A percentile compares a stretch with the other conserved stretches of the same genome.
These are phyloP conservation scores for Rhabditophanes sp. DNA, from an alignment of 2,888 invertebrate genomes.

Conservation along the genomic window DNA sequence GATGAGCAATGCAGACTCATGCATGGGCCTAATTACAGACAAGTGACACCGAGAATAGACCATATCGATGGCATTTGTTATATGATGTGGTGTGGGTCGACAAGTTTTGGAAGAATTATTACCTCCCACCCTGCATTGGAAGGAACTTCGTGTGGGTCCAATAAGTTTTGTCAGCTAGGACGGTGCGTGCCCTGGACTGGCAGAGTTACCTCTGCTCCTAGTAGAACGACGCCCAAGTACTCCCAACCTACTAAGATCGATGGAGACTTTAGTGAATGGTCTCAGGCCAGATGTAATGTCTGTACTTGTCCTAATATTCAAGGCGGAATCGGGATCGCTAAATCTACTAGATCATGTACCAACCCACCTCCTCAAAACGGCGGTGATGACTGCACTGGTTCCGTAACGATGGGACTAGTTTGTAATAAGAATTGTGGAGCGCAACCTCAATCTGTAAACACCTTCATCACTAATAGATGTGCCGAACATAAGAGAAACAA, in stretches of 20 bases:
- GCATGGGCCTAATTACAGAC: conserved; percentile 42
- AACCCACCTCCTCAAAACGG: conserved; percentile 40
- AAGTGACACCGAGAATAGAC: conserved; percentile 31
- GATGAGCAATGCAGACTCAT: conserved; percentile 40
- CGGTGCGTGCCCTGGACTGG: conserved; percentile 40
- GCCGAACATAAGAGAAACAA: conserved; percentile 32
- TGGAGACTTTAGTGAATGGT: conserved; percentile 41
- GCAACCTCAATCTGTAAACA: conserved; percentile 24
- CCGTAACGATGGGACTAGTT: conserved; percentile 25
- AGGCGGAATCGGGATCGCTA: conserved; percentile 20
- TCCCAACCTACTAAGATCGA: conserved; percentile 11
- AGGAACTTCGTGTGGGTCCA: conserved; percentile 39
- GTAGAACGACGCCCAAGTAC: conserved; percentile 1
- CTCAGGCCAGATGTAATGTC: conserved; percentile 22
- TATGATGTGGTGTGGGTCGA: conserved; percentile 45
- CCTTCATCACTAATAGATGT: conserved; percentile 36
- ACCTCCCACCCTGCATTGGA: conserved; percentile 43
- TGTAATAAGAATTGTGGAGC: conserved; percentile 26
- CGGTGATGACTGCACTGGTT: conserved; percentile 36
- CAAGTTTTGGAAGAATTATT: conserved; percentile 37
- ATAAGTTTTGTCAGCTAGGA: conserved; percentile 40
- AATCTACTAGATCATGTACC: conserved; percentile 24
- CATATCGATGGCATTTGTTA: conserved; percentile 26
- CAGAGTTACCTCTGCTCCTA: conserved; percentile 9
- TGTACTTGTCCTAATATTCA: conserved; percentile 32